Evolutionary conservation across 2,797 vertebrate species (phyloP).

Genomic region (Chanos chanos): DNA sequence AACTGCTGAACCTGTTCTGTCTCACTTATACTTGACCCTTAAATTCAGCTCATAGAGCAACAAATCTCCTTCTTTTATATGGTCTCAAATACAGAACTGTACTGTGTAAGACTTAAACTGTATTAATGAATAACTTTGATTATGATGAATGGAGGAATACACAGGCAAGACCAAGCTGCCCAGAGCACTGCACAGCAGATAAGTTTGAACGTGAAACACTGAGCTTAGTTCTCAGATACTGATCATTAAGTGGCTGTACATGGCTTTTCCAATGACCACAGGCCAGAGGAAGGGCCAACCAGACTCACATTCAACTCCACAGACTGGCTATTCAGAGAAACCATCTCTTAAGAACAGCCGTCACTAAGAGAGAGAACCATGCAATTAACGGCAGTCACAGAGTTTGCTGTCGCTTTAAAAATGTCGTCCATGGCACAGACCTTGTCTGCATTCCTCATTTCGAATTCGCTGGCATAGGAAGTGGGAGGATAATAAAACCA

Average conservation of each 20-base stretch:
- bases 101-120: too few relatives aligned
- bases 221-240: constrained; percentile 69
- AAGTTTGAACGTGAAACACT: constrained; percentile 48
- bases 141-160: too few relatives aligned
- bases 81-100: too few relatives aligned
- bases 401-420: constrained; percentile 44
- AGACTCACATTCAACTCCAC: constrained; percentile 59
- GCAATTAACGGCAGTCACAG: constrained; percentile 59
- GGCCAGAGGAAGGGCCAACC: constrained; percentile 59
- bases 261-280: constrained; percentile 62
- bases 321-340: constrained; percentile 59
- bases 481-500: constrained; percentile 52
- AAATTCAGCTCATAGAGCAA: too few relatives aligned
- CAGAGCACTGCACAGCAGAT: too few relatives aligned
- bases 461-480: constrained; percentile 43
- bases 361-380: constrained; percentile 48
- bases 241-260: constrained; percentile 66
- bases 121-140: too few relatives aligned
- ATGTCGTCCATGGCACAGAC: constrained; percentile 22
- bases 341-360: constrained; percentile 54
- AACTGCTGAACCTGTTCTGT: too few relatives aligned
- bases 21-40: too few relatives aligned
- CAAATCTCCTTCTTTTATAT: too few relatives aligned
- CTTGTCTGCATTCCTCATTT: constrained; percentile 39
- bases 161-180: too few relatives aligned